Evolutionary conservation across 2,113 vertebrate species (phyloP), one percentile per base, ranked within the genome.

Genomic region (Menura novaehollandiae): DNA sequence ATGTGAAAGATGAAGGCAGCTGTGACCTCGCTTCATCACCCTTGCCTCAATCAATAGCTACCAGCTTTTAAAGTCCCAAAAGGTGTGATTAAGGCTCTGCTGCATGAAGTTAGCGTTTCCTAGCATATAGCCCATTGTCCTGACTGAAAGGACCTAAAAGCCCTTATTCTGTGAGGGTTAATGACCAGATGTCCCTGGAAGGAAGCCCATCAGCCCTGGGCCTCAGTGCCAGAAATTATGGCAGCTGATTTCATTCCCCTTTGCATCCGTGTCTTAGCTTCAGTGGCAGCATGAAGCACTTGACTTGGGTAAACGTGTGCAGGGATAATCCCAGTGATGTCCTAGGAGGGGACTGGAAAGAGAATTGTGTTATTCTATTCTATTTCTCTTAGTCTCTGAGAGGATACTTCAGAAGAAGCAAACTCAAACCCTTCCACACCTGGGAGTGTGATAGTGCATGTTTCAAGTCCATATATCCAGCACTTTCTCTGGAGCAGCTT

Each of bases 141-240:
- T 44, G 53, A 72, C 43, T 95, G 91, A 97, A 96, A 94, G 89
- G 92, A 75, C 66, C 64, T 56, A 78, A 96, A 75, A 89, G 69
- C 85, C 78, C 69, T 81, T 91, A 68, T 91, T 94, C 86, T 92
- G 53, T 33, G 80, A 68, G 62, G 49, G 88, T 87, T 95, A 96
- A 97, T 95, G 93, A 93, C 88, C 96, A 96, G 93, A 91, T 96
- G 95, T 96, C 96, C 66, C 88, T 92, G 92, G 73, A 89, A 97
- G 80, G 83, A 92, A 86, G 76, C 93, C 92, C 79, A 92, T 80
- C 63, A 71, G 78, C 78, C 67, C 75, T 74, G 69, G 62, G 62
- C 84, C 59, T 91, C 47, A 15, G 68, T 67, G 73, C 67, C 85
- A 92, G 60, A 60, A 84, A 52, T 83, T 47, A 43, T 55, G 71